phyloP scores from a whole-genome alignment of 2,888 invertebrate genomes.

The Ceramica pisi region DNA sequence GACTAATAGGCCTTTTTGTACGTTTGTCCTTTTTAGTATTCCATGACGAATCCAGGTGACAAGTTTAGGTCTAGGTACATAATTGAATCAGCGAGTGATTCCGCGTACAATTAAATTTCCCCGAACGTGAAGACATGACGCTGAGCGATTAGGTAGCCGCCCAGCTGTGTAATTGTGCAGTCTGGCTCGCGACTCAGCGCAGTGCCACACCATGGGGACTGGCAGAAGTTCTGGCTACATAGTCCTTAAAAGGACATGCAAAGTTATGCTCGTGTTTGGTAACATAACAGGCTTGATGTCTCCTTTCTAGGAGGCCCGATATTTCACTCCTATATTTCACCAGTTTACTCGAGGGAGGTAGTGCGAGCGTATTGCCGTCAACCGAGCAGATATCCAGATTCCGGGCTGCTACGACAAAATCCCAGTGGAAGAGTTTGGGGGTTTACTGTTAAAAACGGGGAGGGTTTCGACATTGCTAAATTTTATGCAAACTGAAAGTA shows the following conservation, averaged over 20 bases:
- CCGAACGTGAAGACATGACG: constrained; percentile 48
- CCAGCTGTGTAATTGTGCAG: constrained; percentile 64
- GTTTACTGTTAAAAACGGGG: too few species aligned
- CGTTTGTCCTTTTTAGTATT: not conserved
- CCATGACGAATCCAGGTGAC: not conserved
- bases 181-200: constrained; percentile 19
- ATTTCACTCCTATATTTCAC: not conserved
- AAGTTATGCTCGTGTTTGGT: not conserved
- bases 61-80: not conserved
- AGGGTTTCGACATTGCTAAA: too few species aligned
- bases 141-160: constrained; percentile 57
- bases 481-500: too few species aligned
- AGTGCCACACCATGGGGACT: not conserved
- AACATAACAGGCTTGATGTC: too few species aligned
- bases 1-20: not conserved
- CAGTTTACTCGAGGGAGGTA: not conserved
- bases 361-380: not conserved
- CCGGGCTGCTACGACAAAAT: not conserved
- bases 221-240: constrained; percentile 9
- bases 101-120: constrained; percentile 46
- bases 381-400: not conserved
- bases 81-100: constrained; percentile 64
- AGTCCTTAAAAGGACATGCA: not conserved
- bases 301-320: not conserved
- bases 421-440: too few species aligned